These are phyloP conservation scores for Sclerodermus sp. DNA, from an alignment of 2,888 invertebrate species.

Conservation along the genomic window DNA sequence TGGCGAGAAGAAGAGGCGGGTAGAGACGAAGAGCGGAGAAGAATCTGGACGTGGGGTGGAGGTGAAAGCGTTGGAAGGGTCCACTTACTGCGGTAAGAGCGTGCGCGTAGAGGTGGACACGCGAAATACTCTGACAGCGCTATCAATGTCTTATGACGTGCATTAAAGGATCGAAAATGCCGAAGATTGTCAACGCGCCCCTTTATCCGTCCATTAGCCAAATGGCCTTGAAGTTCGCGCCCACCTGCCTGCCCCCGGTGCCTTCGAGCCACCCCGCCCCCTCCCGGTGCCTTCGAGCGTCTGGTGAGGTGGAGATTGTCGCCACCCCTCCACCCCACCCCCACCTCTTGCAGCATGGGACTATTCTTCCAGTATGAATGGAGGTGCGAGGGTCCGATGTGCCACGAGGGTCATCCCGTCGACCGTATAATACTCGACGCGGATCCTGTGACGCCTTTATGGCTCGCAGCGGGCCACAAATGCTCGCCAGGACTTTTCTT, in stretches of 20 bases:
- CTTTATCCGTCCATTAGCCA: constrained; percentile 48
- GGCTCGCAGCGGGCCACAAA: constrained; percentile 21
- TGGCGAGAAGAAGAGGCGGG: no score
- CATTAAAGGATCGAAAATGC: constrained; percentile 45
- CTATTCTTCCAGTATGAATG: constrained; percentile 3
- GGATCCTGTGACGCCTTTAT: constrained; percentile 18
- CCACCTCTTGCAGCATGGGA: no score
- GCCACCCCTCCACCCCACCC: no score
- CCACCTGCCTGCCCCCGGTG: no score
- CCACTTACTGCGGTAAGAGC: neutral
- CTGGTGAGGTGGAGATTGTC: no score
- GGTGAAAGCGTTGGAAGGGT: no score
- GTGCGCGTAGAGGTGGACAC: constrained; percentile 5
- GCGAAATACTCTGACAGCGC: constrained; percentile 15
- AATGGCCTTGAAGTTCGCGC: constrained; percentile 29
- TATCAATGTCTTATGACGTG: constrained; percentile 46
- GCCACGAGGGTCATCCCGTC: no score
- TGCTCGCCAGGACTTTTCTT: constrained; percentile 32
- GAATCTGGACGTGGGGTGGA: no score
- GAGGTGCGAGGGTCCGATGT: neutral
- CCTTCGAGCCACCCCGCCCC: constrained; percentile 28
- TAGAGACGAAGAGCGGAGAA: no score
- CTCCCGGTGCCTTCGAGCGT: constrained; percentile 12
- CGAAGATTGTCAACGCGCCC: constrained; percentile 41
- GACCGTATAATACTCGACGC: constrained; percentile 14